Evolutionary conservation across 1,140 invertebrate genomes (phyloP).

Genomic region (Drosophila punjabiensis): DNA sequence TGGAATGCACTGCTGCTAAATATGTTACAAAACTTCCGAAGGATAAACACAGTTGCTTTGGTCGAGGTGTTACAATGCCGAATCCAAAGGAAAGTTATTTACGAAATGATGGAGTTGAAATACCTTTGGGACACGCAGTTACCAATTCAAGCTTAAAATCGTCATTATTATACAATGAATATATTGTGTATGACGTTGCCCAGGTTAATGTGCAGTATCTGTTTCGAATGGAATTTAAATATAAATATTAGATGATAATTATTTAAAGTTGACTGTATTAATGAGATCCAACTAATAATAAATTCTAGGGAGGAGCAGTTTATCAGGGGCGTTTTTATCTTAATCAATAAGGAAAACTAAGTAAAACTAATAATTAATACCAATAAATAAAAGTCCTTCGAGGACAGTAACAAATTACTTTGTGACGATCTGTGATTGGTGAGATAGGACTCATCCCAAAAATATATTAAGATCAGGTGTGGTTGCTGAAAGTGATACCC

Average conservation of each 20-base stretch:
- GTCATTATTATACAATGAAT: slow-evolving; percentile 94
- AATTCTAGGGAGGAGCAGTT: background rate
- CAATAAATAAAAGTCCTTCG: no score
- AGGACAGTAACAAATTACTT: no score
- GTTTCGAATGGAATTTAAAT: slow-evolving; percentile 92
- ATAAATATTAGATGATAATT: slow-evolving; percentile 85
- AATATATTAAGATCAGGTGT: no score
- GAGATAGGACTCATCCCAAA: no score
- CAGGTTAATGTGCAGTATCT: slow-evolving; percentile 95
- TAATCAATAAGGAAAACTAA: no score
- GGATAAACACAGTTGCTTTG: slow-evolving; percentile 93
- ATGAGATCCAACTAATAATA: background rate
- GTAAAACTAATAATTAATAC: no score
- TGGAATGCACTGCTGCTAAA: slow-evolving; percentile 90
- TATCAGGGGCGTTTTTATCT: no score
- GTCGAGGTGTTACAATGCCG: slow-evolving; percentile 91
- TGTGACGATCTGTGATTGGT: no score
- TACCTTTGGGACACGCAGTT: slow-evolving; percentile 90
- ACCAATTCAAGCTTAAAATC: slow-evolving; percentile 85
- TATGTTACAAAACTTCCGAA: slow-evolving; percentile 92
- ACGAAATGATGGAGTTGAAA: slow-evolving; percentile 88
- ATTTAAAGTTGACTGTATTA: background rate
- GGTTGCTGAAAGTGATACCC: no score
- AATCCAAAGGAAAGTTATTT: slow-evolving; percentile 80
- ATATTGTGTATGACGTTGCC: slow-evolving; percentile 96